phyloP scores from a whole-genome alignment of 1,140 invertebrate species.

The Nomia melanderi region DNA sequence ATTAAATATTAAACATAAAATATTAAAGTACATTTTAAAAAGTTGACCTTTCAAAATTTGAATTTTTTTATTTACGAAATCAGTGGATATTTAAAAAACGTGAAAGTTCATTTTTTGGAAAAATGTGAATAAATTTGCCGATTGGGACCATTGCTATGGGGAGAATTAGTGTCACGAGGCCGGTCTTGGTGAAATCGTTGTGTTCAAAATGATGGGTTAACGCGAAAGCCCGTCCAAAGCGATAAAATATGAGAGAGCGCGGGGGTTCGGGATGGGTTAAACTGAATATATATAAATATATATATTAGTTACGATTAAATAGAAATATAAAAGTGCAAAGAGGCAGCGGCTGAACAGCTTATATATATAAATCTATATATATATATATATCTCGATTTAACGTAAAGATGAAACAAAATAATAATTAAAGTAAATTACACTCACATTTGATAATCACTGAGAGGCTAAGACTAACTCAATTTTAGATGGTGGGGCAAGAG shows the following conservation, averaged over 20 bases:
- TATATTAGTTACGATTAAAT: slow-evolving; percentile 41
- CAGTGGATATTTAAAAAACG: no score
- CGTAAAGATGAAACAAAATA: slow-evolving; percentile 65
- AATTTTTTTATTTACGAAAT: no score
- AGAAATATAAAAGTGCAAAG: slow-evolving; percentile 63
- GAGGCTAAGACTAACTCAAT: slow-evolving; percentile 82
- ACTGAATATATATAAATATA: no score
- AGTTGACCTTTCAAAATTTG: no score
- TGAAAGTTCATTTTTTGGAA: no score
- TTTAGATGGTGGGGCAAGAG: slow-evolving; percentile 68
- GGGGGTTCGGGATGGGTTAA: slow-evolving; percentile 13
- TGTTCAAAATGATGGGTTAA: slow-evolving; percentile 53
- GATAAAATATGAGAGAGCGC: neutral
- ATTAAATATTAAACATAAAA: no score
- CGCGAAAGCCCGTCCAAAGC: slow-evolving; percentile 46
- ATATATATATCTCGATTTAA: no score
- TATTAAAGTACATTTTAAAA: no score
- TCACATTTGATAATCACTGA: slow-evolving; percentile 82
- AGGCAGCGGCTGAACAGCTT: slow-evolving; percentile 78
- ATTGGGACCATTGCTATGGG: neutral
- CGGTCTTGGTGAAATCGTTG: slow-evolving; percentile 40
- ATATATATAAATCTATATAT: no score
- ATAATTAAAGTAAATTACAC: slow-evolving; percentile 69
- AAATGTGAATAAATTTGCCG: neutral
- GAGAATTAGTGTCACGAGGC: slow-evolving; percentile 19